Percentiles rank a stretch among this genome's conserved stretches.
phyloP scores from a whole-genome alignment of 2,797 vertebrate genomes.

The Tangara arthus region DNA sequence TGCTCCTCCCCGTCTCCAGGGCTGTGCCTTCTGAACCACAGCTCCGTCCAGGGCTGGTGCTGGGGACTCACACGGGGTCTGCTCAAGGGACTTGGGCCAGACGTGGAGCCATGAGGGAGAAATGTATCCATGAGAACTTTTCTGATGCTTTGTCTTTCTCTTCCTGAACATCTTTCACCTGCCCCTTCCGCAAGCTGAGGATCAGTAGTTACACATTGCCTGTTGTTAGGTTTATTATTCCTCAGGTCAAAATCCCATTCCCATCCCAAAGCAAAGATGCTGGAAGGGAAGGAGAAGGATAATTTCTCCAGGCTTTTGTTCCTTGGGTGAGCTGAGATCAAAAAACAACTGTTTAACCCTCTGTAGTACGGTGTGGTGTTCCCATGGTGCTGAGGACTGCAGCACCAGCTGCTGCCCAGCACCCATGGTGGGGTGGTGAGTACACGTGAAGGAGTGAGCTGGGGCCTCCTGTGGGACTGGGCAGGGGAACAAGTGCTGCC shows the following conservation, averaged over 20 bases:
- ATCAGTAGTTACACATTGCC: background rate
- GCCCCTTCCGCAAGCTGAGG: background rate
- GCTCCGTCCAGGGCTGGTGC: background rate
- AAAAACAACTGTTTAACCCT: background rate
- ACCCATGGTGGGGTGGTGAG: background rate
- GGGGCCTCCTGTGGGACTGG: rapidly evolving
- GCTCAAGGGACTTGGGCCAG: background rate
- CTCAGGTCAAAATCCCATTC: background rate
- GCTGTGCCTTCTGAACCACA: background rate
- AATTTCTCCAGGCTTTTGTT: background rate
- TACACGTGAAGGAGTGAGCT: rapidly evolving
- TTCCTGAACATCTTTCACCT: background rate
- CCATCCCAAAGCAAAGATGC: background rate
- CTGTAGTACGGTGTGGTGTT: background rate
- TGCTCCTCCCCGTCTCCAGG: background rate
- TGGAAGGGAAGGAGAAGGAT: background rate
- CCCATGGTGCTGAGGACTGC: background rate
- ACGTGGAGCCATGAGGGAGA: background rate
- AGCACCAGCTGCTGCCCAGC: background rate
- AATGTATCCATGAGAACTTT: background rate
- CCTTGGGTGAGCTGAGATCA: background rate
- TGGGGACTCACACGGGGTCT: background rate
- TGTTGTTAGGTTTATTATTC: background rate
- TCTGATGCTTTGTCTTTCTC: background rate
- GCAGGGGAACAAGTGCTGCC: background rate